These are phyloP conservation scores for Formica aserva DNA, from an alignment of 2,888 invertebrate genomes.

Conservation along the genomic window DNA sequence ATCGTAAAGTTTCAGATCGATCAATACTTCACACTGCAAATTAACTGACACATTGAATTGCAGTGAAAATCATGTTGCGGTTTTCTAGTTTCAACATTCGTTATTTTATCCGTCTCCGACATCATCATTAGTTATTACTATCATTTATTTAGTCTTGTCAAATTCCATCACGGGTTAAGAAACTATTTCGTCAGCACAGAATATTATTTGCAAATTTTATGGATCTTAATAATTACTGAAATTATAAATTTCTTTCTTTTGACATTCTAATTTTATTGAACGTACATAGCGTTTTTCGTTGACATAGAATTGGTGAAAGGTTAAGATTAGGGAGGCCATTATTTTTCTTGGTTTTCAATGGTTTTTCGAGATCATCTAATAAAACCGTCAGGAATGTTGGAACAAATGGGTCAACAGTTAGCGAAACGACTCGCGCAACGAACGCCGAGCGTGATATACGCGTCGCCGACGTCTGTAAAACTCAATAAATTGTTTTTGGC, in stretches of 20 bases:
- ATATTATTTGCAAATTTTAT: background rate
- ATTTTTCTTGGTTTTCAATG: slow-evolving; percentile 32
- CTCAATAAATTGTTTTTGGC: slow-evolving; percentile 74
- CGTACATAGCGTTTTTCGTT: background rate
- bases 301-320: slow-evolving; percentile 7
- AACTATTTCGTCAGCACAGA: background rate
- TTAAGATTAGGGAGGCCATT: slow-evolving; percentile 12
- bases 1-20: slow-evolving; percentile 73
- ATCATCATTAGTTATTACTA: background rate
- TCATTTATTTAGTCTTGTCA: background rate
- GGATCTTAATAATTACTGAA: background rate
- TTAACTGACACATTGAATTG: slow-evolving; percentile 62
- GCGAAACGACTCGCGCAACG: slow-evolving; percentile 59
- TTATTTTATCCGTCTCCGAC: background rate
- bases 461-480: slow-evolving; percentile 69
- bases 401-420: slow-evolving; percentile 64
- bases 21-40: slow-evolving; percentile 68
- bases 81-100: background rate
- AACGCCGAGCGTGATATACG: slow-evolving; percentile 58
- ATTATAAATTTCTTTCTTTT: background rate
- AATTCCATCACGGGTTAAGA: background rate
- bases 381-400: slow-evolving; percentile 55
- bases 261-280: slow-evolving; percentile 4
- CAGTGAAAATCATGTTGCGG: slow-evolving; percentile 63
- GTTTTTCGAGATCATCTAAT: slow-evolving; percentile 39